Evolutionary conservation across 2,797 vertebrate species (phyloP), one percentile per base, ranked within the genome.

Genomic region (Clarias platycephalus): DNA sequence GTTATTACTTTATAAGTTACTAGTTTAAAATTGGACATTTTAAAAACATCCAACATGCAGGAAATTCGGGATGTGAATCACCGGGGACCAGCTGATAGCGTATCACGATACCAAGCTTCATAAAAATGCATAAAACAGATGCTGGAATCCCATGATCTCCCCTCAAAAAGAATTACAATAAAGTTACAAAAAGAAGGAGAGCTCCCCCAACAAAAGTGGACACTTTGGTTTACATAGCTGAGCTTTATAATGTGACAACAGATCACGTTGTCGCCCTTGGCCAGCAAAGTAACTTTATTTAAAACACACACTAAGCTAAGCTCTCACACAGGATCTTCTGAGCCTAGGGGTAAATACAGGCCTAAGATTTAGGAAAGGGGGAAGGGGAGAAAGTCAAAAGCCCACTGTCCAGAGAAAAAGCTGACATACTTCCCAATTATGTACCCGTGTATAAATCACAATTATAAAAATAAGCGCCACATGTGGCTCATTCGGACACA

Each of bases 281-380:
- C 15, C 37, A 53, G 83, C 31, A 79, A 53, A 71, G 37, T 34
- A 80, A 72, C 2, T 22, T 67, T 18, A 84, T 37, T 20, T 5
- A 60, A 68, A 40, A 67, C 40, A 5, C 24, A 3, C 34, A 24
- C 34, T 10, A 40, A 77, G 62, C 24, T 75, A 60, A 70, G 37
- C 57, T 37, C 57, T 68, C 62, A n/a, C 74, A 82, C 80, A 6
- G 2, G 31, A 28, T n/a, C 53, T 53, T 24, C 71, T 76, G 9
- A 66, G 68, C 44, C 60, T 66, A 12, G 49, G 28, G 44, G 49
- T 75, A 57, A 64, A 76, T 76, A 64, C 31, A 85, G 34, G 68
- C 79, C 49, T 44, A 28, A 34, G 62, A 75, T n/a, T 82, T 49
- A 49, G 31, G 22, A 20, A n/a, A 63, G 20, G 18, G 5, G 12